Percentiles rank a stretch among this genome's conserved stretches.
Conservation (phyloP, 2,888 invertebrate species). For the Dynastes tityus region DNA sequence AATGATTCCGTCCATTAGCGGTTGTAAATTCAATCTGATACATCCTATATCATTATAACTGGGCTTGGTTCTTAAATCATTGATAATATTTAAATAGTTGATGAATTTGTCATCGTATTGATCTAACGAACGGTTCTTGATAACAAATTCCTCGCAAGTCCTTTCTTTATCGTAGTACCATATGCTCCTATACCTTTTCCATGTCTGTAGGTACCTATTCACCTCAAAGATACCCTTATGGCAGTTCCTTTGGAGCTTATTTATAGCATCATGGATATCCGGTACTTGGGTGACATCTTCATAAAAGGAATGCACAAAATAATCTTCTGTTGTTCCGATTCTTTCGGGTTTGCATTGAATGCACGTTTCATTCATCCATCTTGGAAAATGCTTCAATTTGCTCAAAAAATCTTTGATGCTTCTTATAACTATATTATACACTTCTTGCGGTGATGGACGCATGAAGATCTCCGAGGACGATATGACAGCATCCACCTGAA, state of each 20-base stretch:
- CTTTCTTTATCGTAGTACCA: slow-evolving; percentile 84
- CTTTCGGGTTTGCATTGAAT: slow-evolving; percentile 79
- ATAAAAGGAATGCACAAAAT: slow-evolving; percentile 83
- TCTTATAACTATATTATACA: slow-evolving; percentile 83
- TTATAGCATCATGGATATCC: slow-evolving; percentile 79
- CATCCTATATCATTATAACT: slow-evolving; percentile 79
- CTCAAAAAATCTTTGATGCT: slow-evolving; percentile 85
- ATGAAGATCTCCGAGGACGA: slow-evolving; percentile 84
- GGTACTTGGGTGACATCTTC: slow-evolving; percentile 84
- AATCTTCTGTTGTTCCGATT: slow-evolving; percentile 73
- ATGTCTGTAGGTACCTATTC: slow-evolving; percentile 76
- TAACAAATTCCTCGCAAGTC: slow-evolving; percentile 85
- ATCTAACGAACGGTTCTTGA: slow-evolving; percentile 76
- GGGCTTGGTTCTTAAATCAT: slow-evolving; percentile 70
- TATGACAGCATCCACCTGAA: slow-evolving; percentile 85
- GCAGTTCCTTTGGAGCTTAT: slow-evolving; percentile 79
- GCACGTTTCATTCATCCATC: slow-evolving; percentile 91
- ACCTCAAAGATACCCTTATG: slow-evolving; percentile 79
- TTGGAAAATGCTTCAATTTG: slow-evolving; percentile 81
- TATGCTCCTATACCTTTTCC: slow-evolving; percentile 82
- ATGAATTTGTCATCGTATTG: slow-evolving; percentile 89
- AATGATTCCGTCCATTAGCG: slow-evolving; percentile 80
- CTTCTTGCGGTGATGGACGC: slow-evolving; percentile 83
- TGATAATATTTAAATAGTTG: slow-evolving; percentile 84
- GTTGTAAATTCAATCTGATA: slow-evolving; percentile 82